Conservation (phyloP, 1,140 invertebrate species). For the Atopsyche davidsoni region DNA sequence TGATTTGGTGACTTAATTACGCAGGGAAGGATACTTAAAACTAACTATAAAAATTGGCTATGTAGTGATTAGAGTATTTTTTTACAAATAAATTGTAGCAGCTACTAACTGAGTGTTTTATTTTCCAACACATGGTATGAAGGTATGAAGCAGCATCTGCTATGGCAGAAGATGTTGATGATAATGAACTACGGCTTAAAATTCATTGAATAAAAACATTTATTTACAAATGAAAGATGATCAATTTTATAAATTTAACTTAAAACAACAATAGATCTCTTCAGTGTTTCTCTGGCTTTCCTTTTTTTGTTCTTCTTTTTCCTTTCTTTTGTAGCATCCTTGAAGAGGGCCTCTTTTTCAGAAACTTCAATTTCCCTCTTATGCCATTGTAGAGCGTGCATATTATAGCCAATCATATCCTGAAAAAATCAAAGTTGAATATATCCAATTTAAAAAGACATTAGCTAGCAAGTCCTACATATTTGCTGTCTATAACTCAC, state of each 20-base stretch:
- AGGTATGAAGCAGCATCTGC: too few species aligned
- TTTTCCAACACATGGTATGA: conserved; percentile 3
- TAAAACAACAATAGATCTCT: conserved; percentile 50
- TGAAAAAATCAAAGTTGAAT: conserved; percentile 41
- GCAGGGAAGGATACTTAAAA: conserved; percentile 54
- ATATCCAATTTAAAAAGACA: background rate
- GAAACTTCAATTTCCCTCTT: conserved; percentile 71
- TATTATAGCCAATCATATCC: conserved; percentile 83
- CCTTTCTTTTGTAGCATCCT: conserved; percentile 64
- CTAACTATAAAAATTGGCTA: conserved; percentile 52
- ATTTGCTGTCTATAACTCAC: conserved; percentile 45
- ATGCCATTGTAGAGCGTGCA: conserved; percentile 73
- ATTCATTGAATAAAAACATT: too few species aligned
- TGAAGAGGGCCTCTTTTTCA: conserved; percentile 77
- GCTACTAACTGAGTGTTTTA: conserved; percentile 39
- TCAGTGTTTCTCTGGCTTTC: conserved; percentile 62
- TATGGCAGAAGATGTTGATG: too few species aligned
- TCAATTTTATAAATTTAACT: too few species aligned
- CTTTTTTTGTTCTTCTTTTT: conserved; percentile 62
- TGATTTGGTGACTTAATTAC: conserved; percentile 40
- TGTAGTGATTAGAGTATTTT: conserved; percentile 54
- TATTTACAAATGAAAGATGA: too few species aligned
- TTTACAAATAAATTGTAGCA: conserved; percentile 54
- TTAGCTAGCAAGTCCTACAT: too few species aligned
- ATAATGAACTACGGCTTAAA: too few species aligned